Evolutionary conservation across 2,797 vertebrate species (phyloP), one percentile per base, ranked within the genome.

Genomic region (Paedocypris micromegethes): DNA sequence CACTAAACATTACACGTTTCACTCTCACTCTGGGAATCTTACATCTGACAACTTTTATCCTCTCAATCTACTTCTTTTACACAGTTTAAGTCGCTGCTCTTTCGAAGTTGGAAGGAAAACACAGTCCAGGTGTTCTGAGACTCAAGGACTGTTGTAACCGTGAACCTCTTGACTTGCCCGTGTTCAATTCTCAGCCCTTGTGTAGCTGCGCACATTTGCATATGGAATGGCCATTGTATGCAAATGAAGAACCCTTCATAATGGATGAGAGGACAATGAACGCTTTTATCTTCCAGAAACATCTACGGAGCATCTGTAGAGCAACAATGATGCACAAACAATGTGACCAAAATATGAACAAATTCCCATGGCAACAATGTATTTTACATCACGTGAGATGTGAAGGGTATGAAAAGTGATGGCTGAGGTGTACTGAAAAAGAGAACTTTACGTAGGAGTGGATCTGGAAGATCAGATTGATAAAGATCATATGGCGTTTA

Each of bases 141-240:
- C 9, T 70, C 45, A 23, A 70, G 53, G 50, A 50, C 40, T 44
- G 64, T 54, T 64, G 4, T 58, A 40, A 42, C 9, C 51, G 39
- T 43, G 41, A 51, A 44, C 40, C 59, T 42, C 47, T 64, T 46
- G 52, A 63, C 52, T 70, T 56, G 54, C n/a, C 39, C 63, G 40
- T 54, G 23, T 46, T 70, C 60, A 43, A 57, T 50, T 56, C 68
- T 63, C 60, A 64, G 53, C 42, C 47, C 60, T 57, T 70, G 41
- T 70, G 64, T 46, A 38, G 48, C 43, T 41, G 53, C 3, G 52
- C 43, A 46, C 63, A 79, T 83, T 74, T 76, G 77, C 70, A 82
- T 85, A 75, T 72, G 66, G 76, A 82, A 75, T 73, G 52, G 6
- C 37, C 56, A 70, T 60, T 69, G 62, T 74, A 79, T 83, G 75